Evolutionary conservation across 2,797 vertebrate genomes (phyloP).

Genomic region (Myotis planiceps): DNA sequence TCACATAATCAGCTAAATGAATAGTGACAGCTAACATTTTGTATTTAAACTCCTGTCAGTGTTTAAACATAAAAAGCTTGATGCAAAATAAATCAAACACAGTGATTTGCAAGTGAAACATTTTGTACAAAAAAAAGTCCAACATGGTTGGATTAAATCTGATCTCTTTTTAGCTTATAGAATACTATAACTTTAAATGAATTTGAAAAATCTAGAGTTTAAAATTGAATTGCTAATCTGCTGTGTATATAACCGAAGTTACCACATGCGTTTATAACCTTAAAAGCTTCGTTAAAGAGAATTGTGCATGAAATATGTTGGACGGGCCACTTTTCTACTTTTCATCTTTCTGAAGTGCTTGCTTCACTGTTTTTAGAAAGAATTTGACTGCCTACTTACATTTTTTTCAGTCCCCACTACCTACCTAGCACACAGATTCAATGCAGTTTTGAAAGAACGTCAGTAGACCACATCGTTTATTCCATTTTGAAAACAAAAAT

Average conservation of each 20-base stretch:
- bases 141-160: conserved; percentile 81
- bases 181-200: conserved; percentile 79
- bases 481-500: conserved; percentile 96
- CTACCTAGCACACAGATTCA: conserved; percentile 78
- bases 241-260: conserved; percentile 65
- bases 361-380: conserved; percentile 84
- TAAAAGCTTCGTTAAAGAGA: conserved; percentile 72
- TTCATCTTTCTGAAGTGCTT: conserved; percentile 80
- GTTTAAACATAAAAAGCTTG: conserved; percentile 89
- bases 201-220: conserved; percentile 78
- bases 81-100: conserved; percentile 90
- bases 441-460: conserved; percentile 89
- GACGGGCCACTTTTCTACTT: conserved; percentile 68
- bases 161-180: conserved; percentile 80
- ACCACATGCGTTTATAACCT: conserved; percentile 71
- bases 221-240: conserved; percentile 80
- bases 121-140: conserved; percentile 85
- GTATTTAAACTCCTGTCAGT: conserved; percentile 90
- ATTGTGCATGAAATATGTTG: conserved; percentile 64
- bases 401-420: conserved; percentile 72
- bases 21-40: conserved; percentile 90
- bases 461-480: conserved; percentile 92
- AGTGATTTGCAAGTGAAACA: conserved; percentile 86
- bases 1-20: conserved; percentile 90
- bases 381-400: conserved; percentile 81